These are phyloP conservation scores for Toxotes lorentzi DNA, from an alignment of 2,797 vertebrate genomes.

Conservation along the genomic window DNA sequence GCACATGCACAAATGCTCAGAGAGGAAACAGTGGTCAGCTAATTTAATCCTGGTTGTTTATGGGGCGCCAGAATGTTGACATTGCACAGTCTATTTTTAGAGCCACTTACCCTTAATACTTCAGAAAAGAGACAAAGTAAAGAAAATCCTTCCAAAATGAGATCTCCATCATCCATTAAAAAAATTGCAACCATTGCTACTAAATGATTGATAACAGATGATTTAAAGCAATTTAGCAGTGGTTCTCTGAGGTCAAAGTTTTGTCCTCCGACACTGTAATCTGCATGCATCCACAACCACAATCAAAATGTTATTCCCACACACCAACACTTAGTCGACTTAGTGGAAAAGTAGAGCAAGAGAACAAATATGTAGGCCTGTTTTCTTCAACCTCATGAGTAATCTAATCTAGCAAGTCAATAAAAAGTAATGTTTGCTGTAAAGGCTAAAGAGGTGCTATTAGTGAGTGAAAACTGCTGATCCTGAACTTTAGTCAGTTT, in stretches of 20 bases:
- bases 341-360: background rate
- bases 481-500: background rate
- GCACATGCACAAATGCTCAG: background rate
- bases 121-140: conserved; percentile 12
- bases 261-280: background rate
- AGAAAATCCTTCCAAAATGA: conserved; percentile 30
- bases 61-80: conserved; percentile 67
- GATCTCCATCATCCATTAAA: background rate
- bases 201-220: conserved; percentile 5
- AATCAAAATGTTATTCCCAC: background rate
- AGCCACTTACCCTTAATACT: conserved; percentile 40
- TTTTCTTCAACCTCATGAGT: background rate
- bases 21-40: conserved; percentile 55
- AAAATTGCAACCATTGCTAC: background rate
- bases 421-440: background rate
- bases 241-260: background rate
- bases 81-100: conserved; percentile 66
- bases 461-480: background rate
- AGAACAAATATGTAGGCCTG: background rate
- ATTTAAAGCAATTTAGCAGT: background rate
- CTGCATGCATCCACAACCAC: background rate
- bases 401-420: conserved; percentile 10
- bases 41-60: conserved; percentile 68
- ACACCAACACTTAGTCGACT: background rate
- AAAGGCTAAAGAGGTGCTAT: background rate